Evolutionary conservation across 1,140 invertebrate genomes (phyloP).

Genomic region (Drosophila nannoptera): DNA sequence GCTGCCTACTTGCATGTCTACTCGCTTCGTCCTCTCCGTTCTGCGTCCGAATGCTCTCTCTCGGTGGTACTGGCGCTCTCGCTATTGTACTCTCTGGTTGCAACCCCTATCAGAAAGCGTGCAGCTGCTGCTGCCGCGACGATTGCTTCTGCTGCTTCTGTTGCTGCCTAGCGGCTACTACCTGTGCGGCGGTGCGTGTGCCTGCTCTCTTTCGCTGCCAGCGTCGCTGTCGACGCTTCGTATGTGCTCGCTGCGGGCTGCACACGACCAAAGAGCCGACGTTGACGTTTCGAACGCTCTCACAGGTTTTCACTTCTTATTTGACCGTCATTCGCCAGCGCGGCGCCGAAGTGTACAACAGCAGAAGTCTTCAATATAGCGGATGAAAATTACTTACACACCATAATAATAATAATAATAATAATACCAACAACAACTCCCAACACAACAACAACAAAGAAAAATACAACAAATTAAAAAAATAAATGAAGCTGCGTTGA

Average conservation of each 20-base stretch:
- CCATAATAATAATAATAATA: conserved; percentile 19
- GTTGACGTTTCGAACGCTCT: conserved; percentile 36
- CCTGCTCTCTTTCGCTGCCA: conserved; percentile 25
- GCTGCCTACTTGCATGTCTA: not conserved
- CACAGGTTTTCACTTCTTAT: conserved; percentile 71
- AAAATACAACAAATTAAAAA: conserved; percentile 6
- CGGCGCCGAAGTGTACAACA: conserved; percentile 63
- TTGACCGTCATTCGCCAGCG: conserved; percentile 69
- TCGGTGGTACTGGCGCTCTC: conserved; percentile 19
- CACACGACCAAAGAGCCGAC: conserved; percentile 24
- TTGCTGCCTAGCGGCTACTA: conserved; percentile 14
- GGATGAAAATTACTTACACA: conserved; percentile 37
- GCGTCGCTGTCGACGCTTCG: conserved; percentile 36
- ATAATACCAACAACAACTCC: conserved; percentile 12
- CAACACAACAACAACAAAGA: conserved; percentile 7
- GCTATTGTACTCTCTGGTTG: conserved; percentile 9
- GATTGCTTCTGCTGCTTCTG: not conserved
- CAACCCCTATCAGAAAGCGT: conserved; percentile 34
- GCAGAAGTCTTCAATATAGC: conserved; percentile 54
- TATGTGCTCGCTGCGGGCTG: conserved; percentile 7
- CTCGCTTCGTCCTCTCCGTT: conserved; percentile 12
- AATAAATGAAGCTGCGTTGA: conserved; percentile 19
- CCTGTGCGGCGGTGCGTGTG: conserved; percentile 28
- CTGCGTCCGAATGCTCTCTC: not conserved
- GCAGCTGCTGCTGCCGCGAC: conserved; percentile 14